Evolutionary conservation across 1,140 invertebrate species (phyloP), one percentile per base, ranked within the genome.

Genomic region (Lasioglossum albipes): DNA sequence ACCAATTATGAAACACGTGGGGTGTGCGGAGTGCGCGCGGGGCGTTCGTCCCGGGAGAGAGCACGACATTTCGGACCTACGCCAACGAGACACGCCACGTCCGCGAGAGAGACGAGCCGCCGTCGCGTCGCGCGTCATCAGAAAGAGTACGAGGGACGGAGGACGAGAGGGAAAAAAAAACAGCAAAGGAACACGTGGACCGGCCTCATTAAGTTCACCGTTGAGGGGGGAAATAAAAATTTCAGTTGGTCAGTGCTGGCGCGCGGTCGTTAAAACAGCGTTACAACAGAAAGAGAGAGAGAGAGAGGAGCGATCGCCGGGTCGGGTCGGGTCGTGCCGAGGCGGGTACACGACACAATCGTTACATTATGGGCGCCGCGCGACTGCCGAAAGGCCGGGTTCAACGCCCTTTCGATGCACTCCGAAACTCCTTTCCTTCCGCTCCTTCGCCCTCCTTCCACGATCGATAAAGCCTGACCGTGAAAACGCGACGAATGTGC

Each of bases 391-490:
- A 90, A 90, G 76, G 88, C 67, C 61, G 84, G 86, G 92, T 93
- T 93, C 92, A 93, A 92, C 89, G 92, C 73, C 92, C 92, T 90
- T 89, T 90, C 90, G 91, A 92, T 93, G 91, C 92, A 93, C 92
- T 93, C 91, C 90, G 93, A 93, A 91, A 92, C 90, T 91, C 91
- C 89, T 90, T 89, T 91, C 87, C 89, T 91, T 91, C 88, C 84
- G 85, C 84, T 85, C 78, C 88, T 87, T 82, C 89, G 75, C 82
- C 83, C 84, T 90, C 87, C 88, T 88, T 85, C 84, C 65, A 88
- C 90, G 93, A 93, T 93, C 92, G 93, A 93, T 93, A 93, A 88
- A 91, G 91, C 93, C 93, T 93, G 93, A 93, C 93, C 93, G 93
- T 93, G 92, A 93, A 93, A 93, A 92, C 88, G 89, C 90, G 90